phyloP scores from a whole-genome alignment of 2,888 invertebrate genomes.

The Eledona agricola region DNA sequence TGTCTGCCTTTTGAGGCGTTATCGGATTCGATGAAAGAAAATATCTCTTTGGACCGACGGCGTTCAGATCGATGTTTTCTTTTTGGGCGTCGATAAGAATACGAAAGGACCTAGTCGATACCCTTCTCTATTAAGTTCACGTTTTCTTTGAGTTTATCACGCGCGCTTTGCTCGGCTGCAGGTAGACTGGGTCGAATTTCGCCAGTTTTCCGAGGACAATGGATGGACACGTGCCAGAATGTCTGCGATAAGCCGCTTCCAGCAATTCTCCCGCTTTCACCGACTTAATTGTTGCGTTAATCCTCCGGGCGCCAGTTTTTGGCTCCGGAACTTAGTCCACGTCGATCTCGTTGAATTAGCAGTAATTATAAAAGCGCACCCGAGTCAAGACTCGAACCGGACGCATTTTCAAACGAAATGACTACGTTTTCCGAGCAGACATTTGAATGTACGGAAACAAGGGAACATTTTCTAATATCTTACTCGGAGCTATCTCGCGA shows the following conservation, averaged over 20 bases:
- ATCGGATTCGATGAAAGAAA: slow-evolving; percentile 4
- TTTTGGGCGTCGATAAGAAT: slow-evolving; percentile 10
- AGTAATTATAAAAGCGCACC: no score
- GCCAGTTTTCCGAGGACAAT: slow-evolving; percentile 25
- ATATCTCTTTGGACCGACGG: slow-evolving; percentile 11
- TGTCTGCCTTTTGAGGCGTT: slow-evolving; percentile 16
- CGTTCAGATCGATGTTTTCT: slow-evolving; percentile 20
- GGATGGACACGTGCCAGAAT: slow-evolving; percentile 19
- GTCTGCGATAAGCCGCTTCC: slow-evolving; percentile 20
- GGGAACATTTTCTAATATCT: slow-evolving; percentile 24
- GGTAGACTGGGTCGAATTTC: slow-evolving; percentile 25
- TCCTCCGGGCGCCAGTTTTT: slow-evolving; percentile 19
- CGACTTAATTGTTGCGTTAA: slow-evolving; percentile 26
- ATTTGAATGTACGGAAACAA: slow-evolving; percentile 10
- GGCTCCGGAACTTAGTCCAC: no score
- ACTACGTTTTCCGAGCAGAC: background rate
- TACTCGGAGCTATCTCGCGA: slow-evolving; percentile 20
- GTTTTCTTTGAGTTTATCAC: slow-evolving; percentile 28
- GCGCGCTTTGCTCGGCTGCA: slow-evolving; percentile 20
- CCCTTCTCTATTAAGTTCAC: slow-evolving; percentile 14
- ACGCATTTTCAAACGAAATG: background rate
- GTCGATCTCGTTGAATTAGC: no score
- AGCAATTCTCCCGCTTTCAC: slow-evolving; percentile 10
- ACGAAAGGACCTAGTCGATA: slow-evolving; percentile 7
- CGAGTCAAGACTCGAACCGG: slow-evolving; percentile 2